A percentile compares a stretch with the other conserved stretches of the same genome.
Conservation (phyloP, 2,113 vertebrate genomes). For the Hippocampus mohnikei region DNA sequence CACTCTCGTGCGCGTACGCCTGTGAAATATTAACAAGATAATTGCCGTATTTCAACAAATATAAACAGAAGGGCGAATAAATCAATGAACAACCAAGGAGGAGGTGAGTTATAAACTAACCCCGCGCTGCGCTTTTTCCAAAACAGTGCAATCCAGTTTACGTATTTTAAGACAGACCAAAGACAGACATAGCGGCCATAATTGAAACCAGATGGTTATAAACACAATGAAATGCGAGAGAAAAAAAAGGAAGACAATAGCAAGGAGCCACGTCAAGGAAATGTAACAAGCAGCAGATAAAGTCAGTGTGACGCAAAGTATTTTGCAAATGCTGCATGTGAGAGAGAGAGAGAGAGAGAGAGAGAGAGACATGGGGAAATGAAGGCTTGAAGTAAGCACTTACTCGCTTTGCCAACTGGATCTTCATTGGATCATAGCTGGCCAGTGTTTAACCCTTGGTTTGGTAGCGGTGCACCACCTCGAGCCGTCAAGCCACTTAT, state of each 20-base stretch:
- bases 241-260: constrained; percentile 12
- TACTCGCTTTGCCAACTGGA: constrained; percentile 47
- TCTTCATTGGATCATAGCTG: constrained; percentile 27
- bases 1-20: constrained; percentile 1
- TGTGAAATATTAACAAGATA: constrained; percentile 19
- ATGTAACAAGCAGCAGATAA: constrained; percentile 44
- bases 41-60: constrained; percentile 42
- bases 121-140: not conserved
- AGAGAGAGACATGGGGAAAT: constrained; percentile 30
- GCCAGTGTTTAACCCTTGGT: constrained; percentile 41
- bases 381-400: constrained; percentile 45
- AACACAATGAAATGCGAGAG: constrained; percentile 12
- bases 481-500: constrained; percentile 13
- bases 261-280: constrained; percentile 26
- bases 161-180: constrained; percentile 31
- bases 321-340: constrained; percentile 54
- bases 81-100: constrained; percentile 17
- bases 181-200: constrained; percentile 29
- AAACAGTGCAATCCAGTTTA: constrained; percentile 26
- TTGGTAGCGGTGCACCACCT: constrained; percentile 14
- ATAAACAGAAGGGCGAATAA: constrained; percentile 31
- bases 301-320: constrained; percentile 55
- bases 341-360: not conserved
- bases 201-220: constrained; percentile 53
- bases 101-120: constrained; percentile 10